These are phyloP conservation scores for Mormyrus iriodes DNA, from an alignment of 2,113 vertebrate species.

Conservation along the genomic window DNA sequence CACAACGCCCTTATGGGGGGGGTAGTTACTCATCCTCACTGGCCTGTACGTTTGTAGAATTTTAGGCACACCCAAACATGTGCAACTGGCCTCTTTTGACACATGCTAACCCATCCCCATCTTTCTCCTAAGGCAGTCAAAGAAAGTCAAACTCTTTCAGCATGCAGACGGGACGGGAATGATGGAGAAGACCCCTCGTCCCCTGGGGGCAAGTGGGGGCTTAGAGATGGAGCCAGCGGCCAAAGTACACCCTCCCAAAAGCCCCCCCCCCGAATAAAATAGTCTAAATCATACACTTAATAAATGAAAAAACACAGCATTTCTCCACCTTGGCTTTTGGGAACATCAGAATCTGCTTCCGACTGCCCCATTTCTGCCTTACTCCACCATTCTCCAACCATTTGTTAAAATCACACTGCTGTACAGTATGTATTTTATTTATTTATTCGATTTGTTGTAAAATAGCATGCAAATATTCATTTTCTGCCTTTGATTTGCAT, in stretches of 20 bases:
- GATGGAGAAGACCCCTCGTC: conserved; percentile 18
- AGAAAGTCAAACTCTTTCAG: conserved; percentile 64
- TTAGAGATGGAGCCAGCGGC: neutral
- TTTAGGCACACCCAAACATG: neutral
- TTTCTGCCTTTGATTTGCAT: conserved; percentile 42
- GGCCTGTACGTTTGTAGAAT: neutral
- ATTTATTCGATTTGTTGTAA: conserved; percentile 42
- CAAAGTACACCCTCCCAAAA: neutral
- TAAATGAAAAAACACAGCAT: conserved; percentile 29
- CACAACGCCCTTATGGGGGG: neutral
- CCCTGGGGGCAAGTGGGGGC: conserved; percentile 13
- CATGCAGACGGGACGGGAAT: conserved; percentile 58
- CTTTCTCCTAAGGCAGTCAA: conserved; percentile 41
- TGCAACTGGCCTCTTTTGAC: neutral
- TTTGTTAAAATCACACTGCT: conserved; percentile 30
- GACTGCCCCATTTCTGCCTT: conserved; percentile 45
- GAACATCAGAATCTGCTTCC: conserved; percentile 19
- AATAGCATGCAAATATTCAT: conserved; percentile 45
- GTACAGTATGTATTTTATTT: conserved; percentile 44
- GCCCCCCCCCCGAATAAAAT: neutral
- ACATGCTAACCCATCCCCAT: neutral
- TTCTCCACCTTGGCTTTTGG: conserved; percentile 24
- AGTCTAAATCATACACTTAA: conserved; percentile 22
- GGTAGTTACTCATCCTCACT: neutral
- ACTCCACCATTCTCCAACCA: conserved; percentile 35